Evolutionary conservation across 2,797 vertebrate genomes (phyloP), one percentile per base, ranked within the genome.

Genomic region (Parotocinclus haroldoi): DNA sequence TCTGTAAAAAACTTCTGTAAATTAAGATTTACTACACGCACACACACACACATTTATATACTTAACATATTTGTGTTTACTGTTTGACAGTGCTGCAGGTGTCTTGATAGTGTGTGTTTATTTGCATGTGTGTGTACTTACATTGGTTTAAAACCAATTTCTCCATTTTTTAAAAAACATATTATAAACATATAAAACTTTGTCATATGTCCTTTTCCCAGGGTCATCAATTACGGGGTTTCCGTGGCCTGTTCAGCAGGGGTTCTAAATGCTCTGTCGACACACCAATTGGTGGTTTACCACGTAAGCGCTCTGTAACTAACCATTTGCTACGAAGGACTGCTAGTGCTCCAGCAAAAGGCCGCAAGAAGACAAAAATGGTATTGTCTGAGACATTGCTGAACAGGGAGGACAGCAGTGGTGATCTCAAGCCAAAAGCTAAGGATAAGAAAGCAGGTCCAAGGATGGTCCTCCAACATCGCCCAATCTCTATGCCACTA

Each of bases 281-380:
- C 72, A 87, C 81, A 68, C 77, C 78, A 60, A 79, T 81, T 0
- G 81, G 84, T 54, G 77, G 82, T 36, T 86, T 88, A 0, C 76
- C 88, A 45, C 87, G 92, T 17, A 99, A 98, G 57, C 90, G 94
- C 62, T 98, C 96, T 0, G 85, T 96, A 8, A 94, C 95, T 7
- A 94, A 97, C 12, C 92, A 94, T 52, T 87, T 98, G 65, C 90
- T 99, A 63, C 91, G 96, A 0, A 95, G 97, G 64, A 97, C 96
- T 0, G 95, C 93, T 74, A 99, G 97, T 0, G 97, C 96, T 3
- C 97, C 96, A 0, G 93, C 96, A 61, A 98, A 99, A 72, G 96
- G 93, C 45, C 90, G 95, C 55, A 99, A 96, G 81, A 98, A 98
- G 80, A 95, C 90, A 69, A 99, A 98, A 83, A 93, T 93, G 90